Conservation (phyloP, 2,888 invertebrate genomes). For the Protonemura montana region DNA sequence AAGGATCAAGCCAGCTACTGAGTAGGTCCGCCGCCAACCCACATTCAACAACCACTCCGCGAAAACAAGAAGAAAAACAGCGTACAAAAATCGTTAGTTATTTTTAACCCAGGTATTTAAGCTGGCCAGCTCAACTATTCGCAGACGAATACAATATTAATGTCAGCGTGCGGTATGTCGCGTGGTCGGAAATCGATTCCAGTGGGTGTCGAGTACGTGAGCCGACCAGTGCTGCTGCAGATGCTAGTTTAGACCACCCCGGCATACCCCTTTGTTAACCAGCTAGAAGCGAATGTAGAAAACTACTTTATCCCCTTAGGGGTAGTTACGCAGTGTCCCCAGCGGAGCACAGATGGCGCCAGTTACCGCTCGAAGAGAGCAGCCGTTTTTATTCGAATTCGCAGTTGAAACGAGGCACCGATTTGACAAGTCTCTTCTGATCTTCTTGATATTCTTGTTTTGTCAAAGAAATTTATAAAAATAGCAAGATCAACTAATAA, state of each 20-base stretch:
- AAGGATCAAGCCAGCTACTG: constrained; percentile 45
- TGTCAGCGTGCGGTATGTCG: not conserved
- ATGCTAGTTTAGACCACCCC: constrained; percentile 48
- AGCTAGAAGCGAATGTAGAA: not conserved
- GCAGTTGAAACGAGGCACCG: no score
- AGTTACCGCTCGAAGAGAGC: not conserved
- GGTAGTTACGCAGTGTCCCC: not conserved
- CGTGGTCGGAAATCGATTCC: not conserved
- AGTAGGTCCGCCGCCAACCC: not conserved
- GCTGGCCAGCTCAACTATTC: not conserved
- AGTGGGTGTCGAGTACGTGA: not conserved
- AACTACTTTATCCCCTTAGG: not conserved
- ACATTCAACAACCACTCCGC: not conserved
- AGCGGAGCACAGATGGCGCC: not conserved
- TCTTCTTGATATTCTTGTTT: no score
- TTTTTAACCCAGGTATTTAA: not conserved
- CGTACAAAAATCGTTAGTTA: not conserved
- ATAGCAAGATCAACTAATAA: no score
- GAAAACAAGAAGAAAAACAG: not conserved
- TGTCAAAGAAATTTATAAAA: no score
- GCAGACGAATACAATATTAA: not conserved
- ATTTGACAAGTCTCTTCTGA: no score
- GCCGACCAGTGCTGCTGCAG: constrained; percentile 49
- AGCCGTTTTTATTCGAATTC: no score
- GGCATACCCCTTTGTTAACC: constrained; percentile 20